Conservation (phyloP, 1,140 invertebrate genomes). For the Procambarus clarkii region DNA sequence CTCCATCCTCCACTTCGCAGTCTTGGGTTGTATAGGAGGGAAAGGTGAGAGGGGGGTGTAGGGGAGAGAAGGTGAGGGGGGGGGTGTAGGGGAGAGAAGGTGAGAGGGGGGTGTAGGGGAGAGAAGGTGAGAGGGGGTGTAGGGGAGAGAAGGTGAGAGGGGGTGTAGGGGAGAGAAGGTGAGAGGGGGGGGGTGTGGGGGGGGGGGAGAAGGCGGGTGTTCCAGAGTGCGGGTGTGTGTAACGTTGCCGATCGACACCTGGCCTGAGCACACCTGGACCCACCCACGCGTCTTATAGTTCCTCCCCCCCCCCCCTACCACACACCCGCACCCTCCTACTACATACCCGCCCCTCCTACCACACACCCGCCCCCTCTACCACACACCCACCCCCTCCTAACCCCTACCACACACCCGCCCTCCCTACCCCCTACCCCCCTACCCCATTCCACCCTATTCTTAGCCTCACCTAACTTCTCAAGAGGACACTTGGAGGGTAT, state of each 20-base stretch:
- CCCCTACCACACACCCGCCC: not conserved
- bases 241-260: conserved; percentile 18
- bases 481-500: too few relatives aligned
- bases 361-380: not conserved
- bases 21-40: too few relatives aligned
- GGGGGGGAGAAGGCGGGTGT: not conserved
- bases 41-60: too few relatives aligned
- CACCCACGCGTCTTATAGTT: not conserved
- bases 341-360: not conserved
- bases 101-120: not conserved
- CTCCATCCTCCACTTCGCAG: too few relatives aligned
- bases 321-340: not conserved
- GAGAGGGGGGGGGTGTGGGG: not conserved
- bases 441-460: not conserved
- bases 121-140: not conserved
- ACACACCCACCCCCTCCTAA: not conserved
- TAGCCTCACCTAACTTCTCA: too few relatives aligned
- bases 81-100: not conserved
- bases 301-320: not conserved
- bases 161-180: not conserved
- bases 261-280: not conserved
- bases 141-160: not conserved
- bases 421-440: not conserved
- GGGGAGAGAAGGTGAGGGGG: not conserved
- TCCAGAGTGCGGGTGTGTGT: conserved; percentile 20